phyloP scores from a whole-genome alignment of 2,888 invertebrate species.

The Chloroclysta siterata region DNA sequence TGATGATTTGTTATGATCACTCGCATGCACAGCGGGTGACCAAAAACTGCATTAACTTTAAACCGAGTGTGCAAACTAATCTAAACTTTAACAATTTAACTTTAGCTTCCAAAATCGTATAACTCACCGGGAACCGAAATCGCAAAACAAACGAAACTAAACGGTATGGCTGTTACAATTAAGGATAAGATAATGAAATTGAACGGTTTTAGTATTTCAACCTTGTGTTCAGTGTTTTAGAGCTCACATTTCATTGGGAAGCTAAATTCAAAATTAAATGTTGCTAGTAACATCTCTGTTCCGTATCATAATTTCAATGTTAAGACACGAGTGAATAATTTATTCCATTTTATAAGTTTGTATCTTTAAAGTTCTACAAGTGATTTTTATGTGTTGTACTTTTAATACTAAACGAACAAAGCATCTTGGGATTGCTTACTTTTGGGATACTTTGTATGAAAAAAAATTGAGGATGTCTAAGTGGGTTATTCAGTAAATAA shows the following conservation, averaged over 20 bases:
- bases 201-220: constrained; percentile 39
- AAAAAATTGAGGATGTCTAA: too few relatives aligned
- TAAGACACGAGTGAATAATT: constrained; percentile 78
- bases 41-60: constrained; percentile 70
- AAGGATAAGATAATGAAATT: constrained; percentile 71
- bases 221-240: constrained; percentile 38
- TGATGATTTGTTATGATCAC: constrained; percentile 82
- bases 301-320: constrained; percentile 72
- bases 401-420: too few relatives aligned
- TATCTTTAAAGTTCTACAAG: constrained; percentile 32
- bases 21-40: constrained; percentile 74
- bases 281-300: constrained; percentile 69
- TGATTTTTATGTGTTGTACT: too few relatives aligned
- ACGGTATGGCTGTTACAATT: constrained; percentile 75
- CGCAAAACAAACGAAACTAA: constrained; percentile 79
- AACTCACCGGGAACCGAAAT: constrained; percentile 53
- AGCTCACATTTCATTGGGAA: constrained; percentile 46
- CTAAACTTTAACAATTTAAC: constrained; percentile 48
- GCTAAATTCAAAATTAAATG: constrained; percentile 61
- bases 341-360: constrained; percentile 64
- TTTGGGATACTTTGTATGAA: too few relatives aligned
- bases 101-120: constrained; percentile 47
- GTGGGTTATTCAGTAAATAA: too few relatives aligned
- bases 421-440: too few relatives aligned
- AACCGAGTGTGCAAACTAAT: constrained; percentile 49